Base-by-base conservation (phyloP, 1,140 invertebrate genomes). In the Drosophila tristis region DNA sequence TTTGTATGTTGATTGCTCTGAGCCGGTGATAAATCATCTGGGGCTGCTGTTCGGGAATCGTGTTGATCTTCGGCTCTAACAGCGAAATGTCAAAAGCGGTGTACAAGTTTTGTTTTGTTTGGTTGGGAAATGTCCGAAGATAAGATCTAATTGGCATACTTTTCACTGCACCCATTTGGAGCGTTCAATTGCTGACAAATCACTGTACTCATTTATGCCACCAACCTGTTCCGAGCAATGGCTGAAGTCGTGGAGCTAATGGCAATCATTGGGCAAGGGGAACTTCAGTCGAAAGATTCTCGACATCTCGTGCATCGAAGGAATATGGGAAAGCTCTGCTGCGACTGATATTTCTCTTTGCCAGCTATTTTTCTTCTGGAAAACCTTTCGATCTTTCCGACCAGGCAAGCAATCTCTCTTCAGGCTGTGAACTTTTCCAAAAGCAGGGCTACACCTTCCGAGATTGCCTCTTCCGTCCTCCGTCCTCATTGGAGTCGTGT, bases 11-110 rank as follows among this genome's bases (percentile, higher is more conserved):
- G 80, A 84, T 84, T 85, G 62, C 72, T 76, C 50, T 47, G 47
- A 76, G 51, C 62, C 43, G 64, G 61, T 65, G 77, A 84, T 84
- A 85, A 84, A 84, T 84, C 80, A 84, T 68, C 76, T 45, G 31
- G 48, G 55, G 47, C 80, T 75, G 80, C 71, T 75, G 75, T 73
- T 70, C 35, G 55, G 48, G 66, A 64, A 57, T 70, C 63, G 71
- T 79, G 80, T 84, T 75, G 65, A 85, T 76, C 80, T 79, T 78
- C 60, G 44, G 64, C 59, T 53, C 50, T 58, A 39, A 39, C 63
- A 55, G 58, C 57, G 67, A 80, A 63, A 78, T 67, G 75, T 78
- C 68, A 63, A 70, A 78, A 71, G 58, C 65, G 58, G 59, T 79
- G 59, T 70, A 51, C 64, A 26, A 61, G 48, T 49, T 53, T 47